Base-by-base conservation (phyloP, 2,113 vertebrate species). In the Sprattus sprattus region DNA sequence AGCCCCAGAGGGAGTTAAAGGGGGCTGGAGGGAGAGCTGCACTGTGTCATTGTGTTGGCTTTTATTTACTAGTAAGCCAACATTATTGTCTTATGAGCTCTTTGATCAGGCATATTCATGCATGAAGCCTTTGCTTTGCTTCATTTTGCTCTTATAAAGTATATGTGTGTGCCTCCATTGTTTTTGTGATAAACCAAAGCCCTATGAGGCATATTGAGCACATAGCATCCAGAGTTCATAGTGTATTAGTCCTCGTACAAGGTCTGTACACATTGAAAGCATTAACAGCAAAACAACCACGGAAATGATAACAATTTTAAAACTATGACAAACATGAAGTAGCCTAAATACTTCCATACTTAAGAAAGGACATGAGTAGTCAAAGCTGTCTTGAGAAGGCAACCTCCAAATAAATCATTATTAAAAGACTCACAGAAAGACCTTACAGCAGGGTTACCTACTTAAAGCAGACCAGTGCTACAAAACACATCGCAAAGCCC, bases 301-400 rank as follows among this genome's bases (percentile, higher is more conserved):
- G 32, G 71, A 78, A 78, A 78, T 78, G 10, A 32, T 28, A 78
- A 39, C 71, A 39, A 78, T 78, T 78, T 78, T 78, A 13, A 78
- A 78, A 78, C 71, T 78, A 78, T 78, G 71, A 78, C 25, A 78
- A 78, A 78, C 44, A 78, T 78, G 71, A 78, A 39, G 71, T 78
- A 78, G 71, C 11, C 32, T 78, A 78, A 78, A 78, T 39, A 78
- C 28, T 78, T 78, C 28, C 71, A 78, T 78, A 28, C 71, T 78
- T 16, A 78, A 39, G 71, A 78, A 78, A 78, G 10, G 7, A 15
- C 25, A 71, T 9, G 25, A 28, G 25, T 32, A 28, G 10, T 28
- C 64, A 78, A 67, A 67, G n/a, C 71, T 15, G 71, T 32, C 25
- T 78, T 13, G 71, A 32, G 71, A 28, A 28, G 25, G 28, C 25